Evolutionary conservation across 2,888 invertebrate species (phyloP).

Genomic region (Dasysyrphus albostriatus): DNA sequence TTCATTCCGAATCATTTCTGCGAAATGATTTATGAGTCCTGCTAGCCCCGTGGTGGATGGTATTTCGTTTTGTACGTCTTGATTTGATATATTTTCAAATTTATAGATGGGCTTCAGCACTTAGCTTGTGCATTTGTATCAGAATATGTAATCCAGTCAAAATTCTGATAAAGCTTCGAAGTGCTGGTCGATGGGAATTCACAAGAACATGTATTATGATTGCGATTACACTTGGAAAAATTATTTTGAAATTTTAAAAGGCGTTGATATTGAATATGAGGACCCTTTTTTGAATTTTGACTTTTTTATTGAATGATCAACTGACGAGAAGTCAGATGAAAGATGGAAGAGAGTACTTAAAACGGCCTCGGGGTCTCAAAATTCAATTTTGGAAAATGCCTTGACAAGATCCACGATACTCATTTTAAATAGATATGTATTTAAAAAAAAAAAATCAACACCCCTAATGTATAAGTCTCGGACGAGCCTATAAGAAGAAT

Average conservation of each 20-base stretch:
- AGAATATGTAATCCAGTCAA: slow-evolving; percentile 10
- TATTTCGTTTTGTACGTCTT: not conserved
- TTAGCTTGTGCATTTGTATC: slow-evolving; percentile 11
- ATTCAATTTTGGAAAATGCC: no score
- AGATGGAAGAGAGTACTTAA: no score
- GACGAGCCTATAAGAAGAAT: no score
- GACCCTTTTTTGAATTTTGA: no score
- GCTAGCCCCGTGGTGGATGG: not conserved
- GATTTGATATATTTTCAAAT: slow-evolving; percentile 18
- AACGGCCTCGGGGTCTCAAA: no score
- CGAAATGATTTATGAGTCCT: slow-evolving; percentile 46
- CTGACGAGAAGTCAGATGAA: no score
- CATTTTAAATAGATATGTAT: no score
- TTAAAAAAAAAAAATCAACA: no score
- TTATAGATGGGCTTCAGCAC: slow-evolving; percentile 9
- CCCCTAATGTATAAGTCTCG: no score
- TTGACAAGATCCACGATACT: no score
- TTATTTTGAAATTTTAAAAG: not conserved
- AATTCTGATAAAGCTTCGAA: not conserved
- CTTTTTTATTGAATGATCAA: no score
- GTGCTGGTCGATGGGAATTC: not conserved
- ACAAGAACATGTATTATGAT: not conserved
- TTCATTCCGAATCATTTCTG: slow-evolving; percentile 45
- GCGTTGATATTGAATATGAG: no score
- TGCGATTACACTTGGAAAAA: slow-evolving; percentile 3